These are phyloP conservation scores for Mormyrops attenuatus DNA, from an alignment of 2,797 vertebrate species.

Conservation along the genomic window DNA sequence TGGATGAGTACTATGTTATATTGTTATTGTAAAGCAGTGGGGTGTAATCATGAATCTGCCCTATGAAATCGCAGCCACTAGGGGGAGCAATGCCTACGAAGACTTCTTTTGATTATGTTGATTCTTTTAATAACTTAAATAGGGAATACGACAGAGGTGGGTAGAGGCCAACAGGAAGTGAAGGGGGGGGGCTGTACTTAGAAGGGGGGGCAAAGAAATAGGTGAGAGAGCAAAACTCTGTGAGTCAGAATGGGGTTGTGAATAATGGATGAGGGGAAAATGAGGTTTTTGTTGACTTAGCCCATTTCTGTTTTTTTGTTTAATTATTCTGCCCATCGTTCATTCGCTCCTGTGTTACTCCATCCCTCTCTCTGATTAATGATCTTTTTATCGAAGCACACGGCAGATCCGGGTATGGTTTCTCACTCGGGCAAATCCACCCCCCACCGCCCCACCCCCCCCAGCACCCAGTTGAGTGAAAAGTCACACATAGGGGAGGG, in stretches of 20 bases:
- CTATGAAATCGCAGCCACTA: neutral
- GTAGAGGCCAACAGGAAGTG: neutral
- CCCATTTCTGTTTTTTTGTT: conserved; percentile 24
- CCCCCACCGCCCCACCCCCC: neutral
- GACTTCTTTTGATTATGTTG: neutral
- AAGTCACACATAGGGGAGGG: conserved; percentile 7
- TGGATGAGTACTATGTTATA: neutral
- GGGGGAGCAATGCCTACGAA: neutral
- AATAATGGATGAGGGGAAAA: conserved; percentile 29
- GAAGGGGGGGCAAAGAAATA: neutral
- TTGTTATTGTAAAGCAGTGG: neutral
- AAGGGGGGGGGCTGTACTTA: neutral
- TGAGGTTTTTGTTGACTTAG: conserved; percentile 28
- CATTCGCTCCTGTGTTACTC: neutral
- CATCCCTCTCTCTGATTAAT: conserved; percentile 20
- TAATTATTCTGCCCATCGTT: conserved; percentile 21
- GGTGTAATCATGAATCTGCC: neutral
- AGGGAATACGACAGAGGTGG: neutral
- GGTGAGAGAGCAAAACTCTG: neutral
- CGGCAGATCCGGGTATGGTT: neutral
- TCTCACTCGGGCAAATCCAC: neutral
- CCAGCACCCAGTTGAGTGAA: neutral
- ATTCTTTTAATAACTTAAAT: neutral
- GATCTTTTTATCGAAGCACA: conserved; percentile 15
- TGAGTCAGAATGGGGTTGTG: conserved; percentile 7